Conservation (phyloP, 92 coral and sea anemone genomes). For the Palythoa grandiflora region DNA sequence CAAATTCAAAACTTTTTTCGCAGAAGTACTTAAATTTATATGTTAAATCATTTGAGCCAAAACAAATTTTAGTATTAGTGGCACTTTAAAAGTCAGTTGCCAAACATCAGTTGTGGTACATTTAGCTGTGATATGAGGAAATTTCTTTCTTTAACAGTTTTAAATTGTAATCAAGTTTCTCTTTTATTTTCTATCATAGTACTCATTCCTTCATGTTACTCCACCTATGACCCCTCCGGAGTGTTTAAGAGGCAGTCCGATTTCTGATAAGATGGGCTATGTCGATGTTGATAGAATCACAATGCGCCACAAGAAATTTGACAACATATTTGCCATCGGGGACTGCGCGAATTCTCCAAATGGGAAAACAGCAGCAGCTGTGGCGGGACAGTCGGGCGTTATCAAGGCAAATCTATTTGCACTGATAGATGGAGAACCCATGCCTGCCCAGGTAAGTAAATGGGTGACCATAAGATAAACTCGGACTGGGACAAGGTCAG, state of each 20-base stretch:
- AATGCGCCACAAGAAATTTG: conserved; percentile 85
- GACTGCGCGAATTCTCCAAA: conserved; percentile 98
- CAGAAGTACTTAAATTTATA: no score
- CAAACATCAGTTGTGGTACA: no score
- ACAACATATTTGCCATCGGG: conserved; percentile 94
- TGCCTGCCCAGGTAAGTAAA: conserved; percentile 85
- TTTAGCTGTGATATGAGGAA: no score
- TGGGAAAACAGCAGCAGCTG: conserved; percentile 99
- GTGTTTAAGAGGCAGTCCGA: conserved; percentile 82
- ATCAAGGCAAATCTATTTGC: conserved; percentile 88
- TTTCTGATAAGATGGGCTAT: conserved; percentile 87
- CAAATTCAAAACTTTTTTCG: no score
- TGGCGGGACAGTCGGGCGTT: conserved; percentile 99
- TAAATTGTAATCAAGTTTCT: neutral
- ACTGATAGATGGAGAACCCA: conserved; percentile 80
- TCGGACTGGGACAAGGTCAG: neutral
- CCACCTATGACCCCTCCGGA: conserved; percentile 97
- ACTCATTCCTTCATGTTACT: conserved; percentile 92
- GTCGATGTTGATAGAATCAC: conserved; percentile 93
- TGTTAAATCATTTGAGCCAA: no score
- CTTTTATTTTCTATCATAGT: conserved; percentile 9
- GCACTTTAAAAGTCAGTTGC: no score
- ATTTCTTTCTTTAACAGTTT: no score
- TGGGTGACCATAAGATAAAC: neutral
- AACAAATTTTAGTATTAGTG: no score